Evolutionary conservation across 2,888 invertebrate species (phyloP).

Genomic region (Trilocha varians): DNA sequence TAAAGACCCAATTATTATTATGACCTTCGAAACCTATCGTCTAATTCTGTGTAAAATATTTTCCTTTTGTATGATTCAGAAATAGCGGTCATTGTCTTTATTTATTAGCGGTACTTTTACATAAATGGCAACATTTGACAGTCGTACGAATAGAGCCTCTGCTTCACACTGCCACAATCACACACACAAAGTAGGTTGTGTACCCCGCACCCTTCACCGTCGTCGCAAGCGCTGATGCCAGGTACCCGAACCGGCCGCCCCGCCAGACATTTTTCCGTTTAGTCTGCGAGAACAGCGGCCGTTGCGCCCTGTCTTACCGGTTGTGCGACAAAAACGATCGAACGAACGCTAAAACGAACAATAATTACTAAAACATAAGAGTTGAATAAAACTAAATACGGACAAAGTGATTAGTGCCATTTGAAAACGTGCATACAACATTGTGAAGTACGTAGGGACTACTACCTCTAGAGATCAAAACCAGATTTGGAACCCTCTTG

Average conservation of each 20-base stretch:
- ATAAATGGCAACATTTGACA: constrained; percentile 28
- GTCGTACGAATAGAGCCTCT: constrained; percentile 43
- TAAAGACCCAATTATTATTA: too few species aligned
- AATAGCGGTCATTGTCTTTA: background rate
- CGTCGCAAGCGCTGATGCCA: background rate
- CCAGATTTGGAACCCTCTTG: constrained; percentile 45
- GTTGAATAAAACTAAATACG: constrained; percentile 7
- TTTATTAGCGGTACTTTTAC: constrained; percentile 8
- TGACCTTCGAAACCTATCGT: too few species aligned
- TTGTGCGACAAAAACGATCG: constrained; percentile 61
- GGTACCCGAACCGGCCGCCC: constrained; percentile 26
- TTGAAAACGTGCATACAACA: constrained; percentile 24
- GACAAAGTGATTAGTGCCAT: constrained; percentile 20
- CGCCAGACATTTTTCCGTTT: constrained; percentile 37
- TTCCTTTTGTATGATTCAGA: background rate
- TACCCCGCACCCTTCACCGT: too few species aligned
- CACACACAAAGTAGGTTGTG: too few species aligned
- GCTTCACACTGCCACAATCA: constrained; percentile 35
- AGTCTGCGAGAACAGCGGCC: constrained; percentile 52
- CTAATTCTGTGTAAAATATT: too few species aligned
- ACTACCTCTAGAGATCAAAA: constrained; percentile 35
- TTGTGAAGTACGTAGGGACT: constrained; percentile 37
- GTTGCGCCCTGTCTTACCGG: constrained; percentile 49
- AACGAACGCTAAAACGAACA: constrained; percentile 59
- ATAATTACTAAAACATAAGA: constrained; percentile 21